phyloP scores from a whole-genome alignment of 1,140 invertebrate genomes.

The Leptoteleia sp. region DNA sequence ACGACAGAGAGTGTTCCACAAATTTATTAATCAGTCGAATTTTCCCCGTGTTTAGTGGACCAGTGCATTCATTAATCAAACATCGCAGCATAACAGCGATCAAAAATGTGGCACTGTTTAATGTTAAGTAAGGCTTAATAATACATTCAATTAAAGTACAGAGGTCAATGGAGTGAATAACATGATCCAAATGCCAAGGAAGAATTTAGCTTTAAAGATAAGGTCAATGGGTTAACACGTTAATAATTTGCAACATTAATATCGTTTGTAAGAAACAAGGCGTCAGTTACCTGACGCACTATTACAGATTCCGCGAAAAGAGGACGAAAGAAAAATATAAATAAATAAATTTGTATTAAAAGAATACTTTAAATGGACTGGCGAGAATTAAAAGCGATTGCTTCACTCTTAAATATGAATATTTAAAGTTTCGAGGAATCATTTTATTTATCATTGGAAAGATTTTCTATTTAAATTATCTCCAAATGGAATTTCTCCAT shows the following conservation, averaged over 20 bases:
- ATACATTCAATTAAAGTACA: slow-evolving; percentile 55
- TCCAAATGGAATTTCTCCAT: no score
- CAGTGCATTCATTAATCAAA: slow-evolving; percentile 22
- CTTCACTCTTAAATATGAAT: no score
- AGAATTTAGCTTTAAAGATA: slow-evolving; percentile 60
- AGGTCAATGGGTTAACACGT: slow-evolving; percentile 67
- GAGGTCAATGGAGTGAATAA: slow-evolving; percentile 58
- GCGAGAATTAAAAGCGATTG: no score
- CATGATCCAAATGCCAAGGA: slow-evolving; percentile 38
- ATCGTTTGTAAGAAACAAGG: slow-evolving; percentile 30
- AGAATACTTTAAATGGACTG: no score
- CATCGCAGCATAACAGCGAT: not conserved
- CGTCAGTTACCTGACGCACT: slow-evolving; percentile 52
- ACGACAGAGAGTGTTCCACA: no score
- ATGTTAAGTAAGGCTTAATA: slow-evolving; percentile 42
- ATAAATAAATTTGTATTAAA: not conserved
- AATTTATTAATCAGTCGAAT: no score
- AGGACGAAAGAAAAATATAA: not conserved
- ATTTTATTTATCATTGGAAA: no score
- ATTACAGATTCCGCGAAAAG: slow-evolving; percentile 8
- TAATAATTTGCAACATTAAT: slow-evolving; percentile 51
- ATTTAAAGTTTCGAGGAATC: no score
- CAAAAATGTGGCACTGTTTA: slow-evolving; percentile 26
- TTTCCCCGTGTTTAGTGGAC: no score
- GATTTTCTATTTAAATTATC: no score